Evolutionary conservation across 2,113 vertebrate genomes (phyloP).

Genomic region (Cyanocitta stelleri): DNA sequence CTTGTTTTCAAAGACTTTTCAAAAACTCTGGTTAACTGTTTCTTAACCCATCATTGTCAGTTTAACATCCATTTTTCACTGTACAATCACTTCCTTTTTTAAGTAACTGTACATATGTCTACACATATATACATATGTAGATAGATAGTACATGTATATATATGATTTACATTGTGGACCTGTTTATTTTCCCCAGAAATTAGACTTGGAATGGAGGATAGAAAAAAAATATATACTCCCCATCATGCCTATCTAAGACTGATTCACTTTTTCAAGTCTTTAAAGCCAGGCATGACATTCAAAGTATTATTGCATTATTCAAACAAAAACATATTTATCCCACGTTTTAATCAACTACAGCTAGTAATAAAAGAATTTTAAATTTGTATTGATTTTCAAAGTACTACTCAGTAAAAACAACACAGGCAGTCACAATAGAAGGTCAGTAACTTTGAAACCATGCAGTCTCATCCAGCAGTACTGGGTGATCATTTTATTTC

Average conservation of each 20-base stretch:
- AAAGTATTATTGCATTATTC: not conserved
- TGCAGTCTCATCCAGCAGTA: not conserved
- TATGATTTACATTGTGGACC: not conserved
- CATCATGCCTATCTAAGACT: not conserved
- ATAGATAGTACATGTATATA: too few relatives aligned
- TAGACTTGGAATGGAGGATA: not conserved
- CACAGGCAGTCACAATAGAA: not conserved
- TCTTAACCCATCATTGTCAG: not conserved
- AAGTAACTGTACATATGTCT: not conserved
- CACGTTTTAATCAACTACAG: not conserved
- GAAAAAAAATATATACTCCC: not conserved
- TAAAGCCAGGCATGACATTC: not conserved
- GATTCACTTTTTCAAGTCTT: not conserved
- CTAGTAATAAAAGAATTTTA: not conserved
- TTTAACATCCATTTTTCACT: not conserved
- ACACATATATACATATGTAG: rapidly evolving
- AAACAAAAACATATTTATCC: not conserved
- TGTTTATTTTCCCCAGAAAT: not conserved
- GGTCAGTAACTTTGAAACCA: not conserved
- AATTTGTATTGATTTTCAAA: not conserved
- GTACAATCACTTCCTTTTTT: not conserved
- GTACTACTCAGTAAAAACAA: not conserved
- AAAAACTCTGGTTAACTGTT: not conserved
- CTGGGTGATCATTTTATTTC: not conserved
- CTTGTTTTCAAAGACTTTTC: not conserved